These are phyloP conservation scores for Tenrec ecaudatus DNA, from an alignment of 2,113 vertebrate species.

Conservation along the genomic window DNA sequence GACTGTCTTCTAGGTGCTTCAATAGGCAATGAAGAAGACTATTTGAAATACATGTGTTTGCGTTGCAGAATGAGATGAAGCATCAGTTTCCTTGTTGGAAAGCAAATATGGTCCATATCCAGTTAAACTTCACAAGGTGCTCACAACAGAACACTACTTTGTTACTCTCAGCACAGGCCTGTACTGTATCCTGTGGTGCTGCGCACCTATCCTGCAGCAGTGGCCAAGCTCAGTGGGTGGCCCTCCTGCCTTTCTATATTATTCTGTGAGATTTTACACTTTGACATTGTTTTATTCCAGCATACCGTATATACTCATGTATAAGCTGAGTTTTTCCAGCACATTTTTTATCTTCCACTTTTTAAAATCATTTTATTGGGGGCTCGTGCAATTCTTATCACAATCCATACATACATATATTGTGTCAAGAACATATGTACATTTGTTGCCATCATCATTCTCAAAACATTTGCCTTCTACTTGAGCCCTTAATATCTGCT, in stretches of 20 bases:
- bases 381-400: too few species aligned
- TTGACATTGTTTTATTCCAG: constrained; percentile 78
- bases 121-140: constrained; percentile 20
- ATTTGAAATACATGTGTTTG: constrained; percentile 55
- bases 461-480: too few species aligned
- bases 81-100: constrained; percentile 49
- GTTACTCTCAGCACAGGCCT: constrained; percentile 13
- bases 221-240: constrained; percentile 77
- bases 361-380: too few species aligned
- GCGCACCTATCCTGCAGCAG: constrained; percentile 37
- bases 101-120: constrained; percentile 21
- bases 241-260: constrained; percentile 79
- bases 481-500: too few species aligned
- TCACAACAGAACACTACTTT: neutral
- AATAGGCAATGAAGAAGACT: neutral
- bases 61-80: constrained; percentile 8
- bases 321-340: too few species aligned
- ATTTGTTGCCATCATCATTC: too few species aligned
- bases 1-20: constrained; percentile 6
- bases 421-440: too few species aligned
- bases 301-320: neutral
- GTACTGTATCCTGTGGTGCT: neutral
- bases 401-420: too few species aligned
- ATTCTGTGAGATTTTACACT: constrained; percentile 54
- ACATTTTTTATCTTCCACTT: too few species aligned